phyloP scores from a whole-genome alignment of 1,140 invertebrate species.

The Venustaconcha ellipsiformis region DNA sequence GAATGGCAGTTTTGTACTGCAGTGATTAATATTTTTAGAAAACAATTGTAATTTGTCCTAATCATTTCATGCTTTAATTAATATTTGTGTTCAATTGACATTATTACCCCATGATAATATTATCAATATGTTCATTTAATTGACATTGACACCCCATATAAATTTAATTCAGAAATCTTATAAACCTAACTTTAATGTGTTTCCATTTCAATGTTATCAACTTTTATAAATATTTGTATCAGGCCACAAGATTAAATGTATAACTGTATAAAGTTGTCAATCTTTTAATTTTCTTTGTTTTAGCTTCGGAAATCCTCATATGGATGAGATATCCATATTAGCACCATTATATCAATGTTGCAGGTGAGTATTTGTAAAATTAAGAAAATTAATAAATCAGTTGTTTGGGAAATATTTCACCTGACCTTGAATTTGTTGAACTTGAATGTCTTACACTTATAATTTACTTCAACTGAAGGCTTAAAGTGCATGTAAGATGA shows the following conservation, averaged over 20 bases:
- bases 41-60: not conserved
- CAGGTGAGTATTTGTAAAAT: conserved; percentile 70
- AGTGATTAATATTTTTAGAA: not conserved
- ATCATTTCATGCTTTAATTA: not conserved
- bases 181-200: not conserved
- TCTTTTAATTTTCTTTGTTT: conserved; percentile 41
- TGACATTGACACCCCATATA: not conserved
- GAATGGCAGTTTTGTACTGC: not conserved
- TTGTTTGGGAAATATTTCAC: no score
- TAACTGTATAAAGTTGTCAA: not conserved
- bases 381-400: conserved; percentile 56
- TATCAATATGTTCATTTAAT: no score
- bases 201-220: not conserved
- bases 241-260: not conserved
- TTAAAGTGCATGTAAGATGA: no score
- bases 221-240: not conserved
- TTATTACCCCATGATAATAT: no score
- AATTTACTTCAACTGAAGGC: no score
- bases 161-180: not conserved
- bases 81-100: no score
- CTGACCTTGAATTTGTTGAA: no score
- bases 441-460: no score
- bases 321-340: conserved; percentile 87
- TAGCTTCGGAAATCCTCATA: conserved; percentile 85
- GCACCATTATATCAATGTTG: conserved; percentile 93